These are phyloP conservation scores for Platyrinchus mystaceus DNA, from an alignment of 2,797 vertebrate genomes.

Conservation along the genomic window DNA sequence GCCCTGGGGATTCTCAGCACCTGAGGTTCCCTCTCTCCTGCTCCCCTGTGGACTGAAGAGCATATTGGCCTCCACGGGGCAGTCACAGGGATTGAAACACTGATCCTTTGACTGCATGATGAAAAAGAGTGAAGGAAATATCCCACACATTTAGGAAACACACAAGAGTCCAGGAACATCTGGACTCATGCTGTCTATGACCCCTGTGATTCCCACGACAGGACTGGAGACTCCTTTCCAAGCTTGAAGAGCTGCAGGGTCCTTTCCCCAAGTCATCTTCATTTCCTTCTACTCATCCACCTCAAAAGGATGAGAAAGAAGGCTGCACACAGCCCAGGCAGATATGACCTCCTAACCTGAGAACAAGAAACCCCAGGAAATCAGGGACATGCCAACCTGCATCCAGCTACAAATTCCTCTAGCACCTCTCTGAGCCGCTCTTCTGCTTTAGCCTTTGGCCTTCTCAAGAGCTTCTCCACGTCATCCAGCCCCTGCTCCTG, in stretches of 20 bases:
- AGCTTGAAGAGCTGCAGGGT: background rate
- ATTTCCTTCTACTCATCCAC: background rate
- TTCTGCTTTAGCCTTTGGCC: constrained; percentile 79
- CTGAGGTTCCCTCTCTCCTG: background rate
- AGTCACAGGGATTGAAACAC: background rate
- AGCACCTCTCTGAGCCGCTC: constrained; percentile 81
- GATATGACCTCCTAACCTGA: background rate
- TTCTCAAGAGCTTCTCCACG: constrained; percentile 82
- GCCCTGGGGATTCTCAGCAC: background rate
- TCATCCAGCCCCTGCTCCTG: constrained; percentile 88
- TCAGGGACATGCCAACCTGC: constrained; percentile 79
- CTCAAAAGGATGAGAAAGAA: background rate
- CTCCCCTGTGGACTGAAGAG: background rate
- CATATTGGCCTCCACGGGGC: rapidly evolving
- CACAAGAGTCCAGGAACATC: background rate
- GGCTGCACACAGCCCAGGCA: background rate
- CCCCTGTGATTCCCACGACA: background rate
- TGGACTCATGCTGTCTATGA: background rate
- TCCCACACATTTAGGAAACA: background rate
- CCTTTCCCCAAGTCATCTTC: background rate
- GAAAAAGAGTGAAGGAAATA: background rate
- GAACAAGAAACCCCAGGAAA: background rate
- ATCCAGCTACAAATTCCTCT: constrained; percentile 87
- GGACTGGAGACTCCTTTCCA: background rate
- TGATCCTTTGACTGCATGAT: background rate